These are phyloP conservation scores for Diuraphis noxia DNA, from an alignment of 1,140 invertebrate genomes.

Conservation along the genomic window DNA sequence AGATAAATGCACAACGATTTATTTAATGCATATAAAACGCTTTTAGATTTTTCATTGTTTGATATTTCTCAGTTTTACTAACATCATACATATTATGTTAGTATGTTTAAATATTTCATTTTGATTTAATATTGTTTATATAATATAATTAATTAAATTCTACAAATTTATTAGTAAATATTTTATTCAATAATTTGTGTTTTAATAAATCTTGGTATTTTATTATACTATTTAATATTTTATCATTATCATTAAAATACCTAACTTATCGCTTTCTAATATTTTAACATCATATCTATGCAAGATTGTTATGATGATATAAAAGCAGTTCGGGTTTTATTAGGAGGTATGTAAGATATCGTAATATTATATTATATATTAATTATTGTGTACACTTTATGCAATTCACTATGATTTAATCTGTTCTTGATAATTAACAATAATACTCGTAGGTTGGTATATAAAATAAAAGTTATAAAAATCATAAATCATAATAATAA, in stretches of 20 bases:
- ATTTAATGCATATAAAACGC: background rate
- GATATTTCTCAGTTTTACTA: background rate
- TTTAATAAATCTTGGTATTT: background rate
- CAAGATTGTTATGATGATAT: background rate
- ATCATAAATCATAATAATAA: background rate
- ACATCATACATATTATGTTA: background rate
- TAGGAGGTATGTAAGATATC: background rate
- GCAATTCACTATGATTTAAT: background rate
- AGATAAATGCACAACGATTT: background rate
- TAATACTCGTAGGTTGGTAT: background rate
- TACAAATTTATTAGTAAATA: background rate
- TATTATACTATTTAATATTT: background rate
- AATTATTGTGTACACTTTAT: background rate
- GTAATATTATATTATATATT: background rate
- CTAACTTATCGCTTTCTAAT: slow-evolving; percentile 40
- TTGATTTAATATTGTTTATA: background rate
- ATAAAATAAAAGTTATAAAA: background rate
- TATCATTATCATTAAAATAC: slow-evolving; percentile 29
- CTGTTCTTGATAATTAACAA: background rate
- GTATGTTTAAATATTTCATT: background rate
- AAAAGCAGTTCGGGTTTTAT: background rate
- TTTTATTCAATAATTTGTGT: background rate
- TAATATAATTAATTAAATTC: background rate
- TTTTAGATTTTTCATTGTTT: background rate
- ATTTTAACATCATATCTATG: slow-evolving; percentile 23